Base-by-base conservation (phyloP, 1,140 invertebrate genomes). In the Drosophila athabasca region DNA sequence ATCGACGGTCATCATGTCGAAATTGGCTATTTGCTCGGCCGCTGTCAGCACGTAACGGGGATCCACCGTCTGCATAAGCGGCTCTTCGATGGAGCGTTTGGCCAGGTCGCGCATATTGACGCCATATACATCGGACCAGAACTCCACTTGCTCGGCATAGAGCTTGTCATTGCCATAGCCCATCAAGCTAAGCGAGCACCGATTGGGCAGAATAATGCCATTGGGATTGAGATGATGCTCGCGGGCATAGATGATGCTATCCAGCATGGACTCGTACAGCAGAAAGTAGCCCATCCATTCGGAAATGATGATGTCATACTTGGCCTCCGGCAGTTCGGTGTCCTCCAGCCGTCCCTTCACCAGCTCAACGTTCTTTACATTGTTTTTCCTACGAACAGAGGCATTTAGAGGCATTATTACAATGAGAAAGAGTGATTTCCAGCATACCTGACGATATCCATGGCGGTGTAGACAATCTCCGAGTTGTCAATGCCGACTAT, bases 211-310 rank as follows among this genome's bases (percentile, higher is more conserved):
- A 53, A 99, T 94, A 39, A 94, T 80, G 3, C 95, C 94, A 54
- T 95, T 79, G 22, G 92, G 73, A 58, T 94, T 96, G 15, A 99
- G 93, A 93, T 96, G 97, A 73, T 96, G 95, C 85, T 99, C 97
- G 90, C 98, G 94, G 2, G 98, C 98, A 92, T 95, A 95, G 35
- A 99, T 94, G 19, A 98, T 95, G 91, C 96, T 96, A 90, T 99
- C 97, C 35, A 99, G 92, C 99, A 99, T 99, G 19, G 97, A 98
- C 93, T 99, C 99, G 90, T 99, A 99, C 6, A 99, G 93, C 46
- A 99, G 93, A 92, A 99, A 99, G 93, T 99, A 99, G 4, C 99
- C 99, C 99, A 99, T 99, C 99, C 99, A 99, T 93, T 99, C 99
- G 5, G 97, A 99, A 31, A 99, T 95, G 77, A 99, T 98, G 22